Evolutionary conservation across 2,888 invertebrate genomes (phyloP).

Genomic region (Habrosyne pyritoides): DNA sequence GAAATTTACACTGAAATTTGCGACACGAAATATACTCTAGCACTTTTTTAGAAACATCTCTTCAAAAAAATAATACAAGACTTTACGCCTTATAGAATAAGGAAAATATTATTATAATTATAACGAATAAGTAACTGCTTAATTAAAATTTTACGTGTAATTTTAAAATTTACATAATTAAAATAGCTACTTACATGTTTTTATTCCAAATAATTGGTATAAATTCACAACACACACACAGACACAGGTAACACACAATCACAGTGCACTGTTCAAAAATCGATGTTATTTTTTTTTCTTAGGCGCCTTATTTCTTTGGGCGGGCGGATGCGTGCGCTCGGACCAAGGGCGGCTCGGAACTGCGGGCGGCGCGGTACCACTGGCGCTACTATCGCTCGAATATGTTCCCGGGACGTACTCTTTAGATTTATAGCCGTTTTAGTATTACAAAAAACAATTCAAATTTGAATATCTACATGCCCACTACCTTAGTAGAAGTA

Average conservation of each 20-base stretch:
- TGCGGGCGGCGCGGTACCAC: slow-evolving; percentile 35
- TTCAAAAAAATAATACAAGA: too few species aligned
- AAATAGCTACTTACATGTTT: slow-evolving; percentile 1
- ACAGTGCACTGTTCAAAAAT: slow-evolving; percentile 42
- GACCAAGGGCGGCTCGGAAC: slow-evolving; percentile 36
- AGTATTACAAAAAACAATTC: neutral
- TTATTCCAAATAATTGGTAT: neutral
- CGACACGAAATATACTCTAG: neutral
- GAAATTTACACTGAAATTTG: neutral
- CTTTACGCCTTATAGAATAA: too few species aligned
- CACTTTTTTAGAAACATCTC: neutral
- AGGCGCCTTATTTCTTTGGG: slow-evolving; percentile 15
- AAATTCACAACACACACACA: slow-evolving; percentile 17
- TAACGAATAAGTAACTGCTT: too few species aligned
- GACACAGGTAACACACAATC: slow-evolving; percentile 37
- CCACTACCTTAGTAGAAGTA: too few species aligned
- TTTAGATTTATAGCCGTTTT: too few species aligned
- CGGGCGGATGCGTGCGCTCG: slow-evolving; percentile 32
- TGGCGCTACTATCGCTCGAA: slow-evolving; percentile 42
- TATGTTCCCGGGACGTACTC: slow-evolving; percentile 22
- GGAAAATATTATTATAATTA: too few species aligned
- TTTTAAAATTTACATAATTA: too few species aligned
- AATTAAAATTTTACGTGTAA: too few species aligned
- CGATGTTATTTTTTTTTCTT: slow-evolving; percentile 38
- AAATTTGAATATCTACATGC: too few species aligned